Evolutionary conservation across 35 echinoderm and acorn worm species (phyloP).

Genomic region (Anneissia japonica): DNA sequence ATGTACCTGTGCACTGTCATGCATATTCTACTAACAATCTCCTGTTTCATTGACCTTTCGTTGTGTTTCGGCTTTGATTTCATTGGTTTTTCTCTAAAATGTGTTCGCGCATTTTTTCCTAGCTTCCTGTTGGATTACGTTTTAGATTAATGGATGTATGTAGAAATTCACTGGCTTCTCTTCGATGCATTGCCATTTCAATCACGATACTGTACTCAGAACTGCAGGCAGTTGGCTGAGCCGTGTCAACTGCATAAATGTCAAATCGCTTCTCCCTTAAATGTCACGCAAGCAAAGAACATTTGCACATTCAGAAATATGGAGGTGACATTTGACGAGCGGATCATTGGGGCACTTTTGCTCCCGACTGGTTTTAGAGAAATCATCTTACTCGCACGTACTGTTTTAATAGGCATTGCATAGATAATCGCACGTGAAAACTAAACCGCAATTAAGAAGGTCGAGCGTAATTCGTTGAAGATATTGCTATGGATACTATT

Average conservation of each 20-base stretch:
- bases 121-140: no score
- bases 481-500: background rate
- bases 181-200: background rate
- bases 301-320: background rate
- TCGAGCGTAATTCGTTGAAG: background rate
- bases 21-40: no score
- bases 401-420: background rate
- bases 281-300: background rate
- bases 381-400: background rate
- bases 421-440: background rate
- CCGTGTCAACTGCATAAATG: background rate
- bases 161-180: no score
- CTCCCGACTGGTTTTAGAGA: background rate
- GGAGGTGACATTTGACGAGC: background rate
- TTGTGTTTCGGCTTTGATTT: no score
- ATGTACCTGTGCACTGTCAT: no score
- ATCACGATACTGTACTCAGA: background rate
- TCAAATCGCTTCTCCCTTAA: background rate
- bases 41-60: no score
- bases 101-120: no score
- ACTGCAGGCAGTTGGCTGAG: no score
- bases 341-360: background rate
- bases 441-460: background rate
- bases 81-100: no score
- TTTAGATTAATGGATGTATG: no score